These are phyloP conservation scores for Sinocyclocheilus anophthalmus DNA, from an alignment of 2,113 vertebrate species.

Conservation along the genomic window DNA sequence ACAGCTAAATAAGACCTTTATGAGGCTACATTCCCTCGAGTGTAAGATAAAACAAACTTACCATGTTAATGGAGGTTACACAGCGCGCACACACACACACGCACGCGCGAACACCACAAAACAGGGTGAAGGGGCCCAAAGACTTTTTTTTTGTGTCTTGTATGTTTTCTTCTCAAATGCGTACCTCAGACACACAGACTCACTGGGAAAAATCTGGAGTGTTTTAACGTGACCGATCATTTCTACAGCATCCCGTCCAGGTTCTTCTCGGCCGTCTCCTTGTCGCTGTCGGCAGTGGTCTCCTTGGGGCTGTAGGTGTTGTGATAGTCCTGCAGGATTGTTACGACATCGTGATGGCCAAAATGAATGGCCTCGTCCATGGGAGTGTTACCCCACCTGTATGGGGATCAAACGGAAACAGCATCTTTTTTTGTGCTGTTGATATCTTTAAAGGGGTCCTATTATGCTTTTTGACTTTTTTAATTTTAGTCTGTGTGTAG, in stretches of 20 bases:
- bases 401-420: neutral
- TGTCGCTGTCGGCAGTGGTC: constrained; percentile 66
- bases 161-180: neutral
- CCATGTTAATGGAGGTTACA: neutral
- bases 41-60: constrained; percentile 37
- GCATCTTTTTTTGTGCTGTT: neutral
- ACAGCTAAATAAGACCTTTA: neutral
- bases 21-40: constrained; percentile 59
- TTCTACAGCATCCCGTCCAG: constrained; percentile 88
- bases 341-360: constrained; percentile 95
- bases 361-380: constrained; percentile 98
- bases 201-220: neutral
- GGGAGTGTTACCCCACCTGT: constrained; percentile 97
- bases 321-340: constrained; percentile 94
- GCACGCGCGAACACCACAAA: constrained; percentile 4
- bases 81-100: neutral
- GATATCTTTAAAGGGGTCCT: neutral
- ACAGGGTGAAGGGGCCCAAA: neutral
- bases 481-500: too few species aligned
- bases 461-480: too few species aligned
- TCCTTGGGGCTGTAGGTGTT: constrained; percentile 88
- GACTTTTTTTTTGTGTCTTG: neutral
- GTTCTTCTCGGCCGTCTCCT: constrained; percentile 90
- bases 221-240: neutral
- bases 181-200: constrained; percentile 10